phyloP scores from a whole-genome alignment of 2,113 vertebrate genomes.

The Alouatta palliata region DNA sequence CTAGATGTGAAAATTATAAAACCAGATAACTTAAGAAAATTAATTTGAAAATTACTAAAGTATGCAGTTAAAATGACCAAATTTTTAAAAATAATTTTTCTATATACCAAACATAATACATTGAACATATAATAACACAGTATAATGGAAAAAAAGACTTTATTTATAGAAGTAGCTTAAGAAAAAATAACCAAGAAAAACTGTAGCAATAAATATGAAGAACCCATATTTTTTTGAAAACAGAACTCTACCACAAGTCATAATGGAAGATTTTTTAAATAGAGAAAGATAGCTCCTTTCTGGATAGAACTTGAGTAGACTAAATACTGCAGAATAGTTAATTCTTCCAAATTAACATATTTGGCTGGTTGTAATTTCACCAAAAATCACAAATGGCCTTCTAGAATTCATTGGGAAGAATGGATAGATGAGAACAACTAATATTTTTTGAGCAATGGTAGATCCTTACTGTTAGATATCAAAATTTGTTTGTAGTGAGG shows the following conservation, averaged over 20 bases:
- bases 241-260: not conserved
- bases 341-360: not conserved
- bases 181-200: not conserved
- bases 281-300: not conserved
- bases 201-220: not conserved
- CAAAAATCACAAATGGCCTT: not conserved
- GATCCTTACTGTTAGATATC: not conserved
- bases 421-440: not conserved
- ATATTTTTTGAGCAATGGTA: not conserved
- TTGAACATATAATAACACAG: not conserved
- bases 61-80: not conserved
- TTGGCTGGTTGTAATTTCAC: not conserved
- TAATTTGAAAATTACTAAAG: not conserved
- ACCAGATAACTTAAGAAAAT: not conserved
- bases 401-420: not conserved
- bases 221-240: not conserved
- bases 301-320: not conserved
- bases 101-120: not conserved
- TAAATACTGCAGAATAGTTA: not conserved
- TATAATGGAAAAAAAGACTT: not conserved
- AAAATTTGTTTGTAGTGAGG: not conserved
- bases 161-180: not conserved
- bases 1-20: constrained; percentile 21
- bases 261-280: not conserved
- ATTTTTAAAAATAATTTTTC: not conserved